Evolutionary conservation across 2,888 invertebrate genomes (phyloP).

Genomic region (Campoplex capitator): DNA sequence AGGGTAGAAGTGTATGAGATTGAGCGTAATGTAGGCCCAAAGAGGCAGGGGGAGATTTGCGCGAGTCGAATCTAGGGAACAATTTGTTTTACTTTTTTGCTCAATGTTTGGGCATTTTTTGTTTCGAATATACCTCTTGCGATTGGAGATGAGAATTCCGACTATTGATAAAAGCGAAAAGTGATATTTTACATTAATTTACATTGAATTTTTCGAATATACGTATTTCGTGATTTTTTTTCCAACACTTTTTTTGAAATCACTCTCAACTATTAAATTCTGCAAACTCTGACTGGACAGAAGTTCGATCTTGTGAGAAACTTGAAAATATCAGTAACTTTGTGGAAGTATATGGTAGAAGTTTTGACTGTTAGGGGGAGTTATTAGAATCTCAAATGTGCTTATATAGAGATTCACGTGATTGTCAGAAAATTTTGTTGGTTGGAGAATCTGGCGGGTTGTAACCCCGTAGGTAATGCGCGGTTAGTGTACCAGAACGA

Average conservation of each 20-base stretch:
- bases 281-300: background rate
- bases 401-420: conserved; percentile 21
- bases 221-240: background rate
- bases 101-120: background rate
- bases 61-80: background rate
- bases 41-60: background rate
- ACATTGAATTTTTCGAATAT: background rate
- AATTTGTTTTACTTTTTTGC: background rate
- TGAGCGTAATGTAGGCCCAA: background rate
- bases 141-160: background rate
- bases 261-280: background rate
- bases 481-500: conserved; percentile 38
- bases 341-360: background rate
- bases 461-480: conserved; percentile 46
- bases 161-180: background rate
- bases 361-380: background rate
- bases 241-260: background rate
- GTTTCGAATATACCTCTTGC: background rate
- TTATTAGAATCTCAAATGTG: conserved; percentile 24
- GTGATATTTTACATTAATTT: background rate
- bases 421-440: conserved; percentile 50
- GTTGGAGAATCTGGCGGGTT: conserved; percentile 36
- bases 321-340: background rate
- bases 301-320: background rate
- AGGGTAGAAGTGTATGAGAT: background rate